Percentiles rank a stretch among this genome's conserved stretches.
Conservation (phyloP, 2,797 vertebrate genomes). For the Antrozous pallidus region DNA sequence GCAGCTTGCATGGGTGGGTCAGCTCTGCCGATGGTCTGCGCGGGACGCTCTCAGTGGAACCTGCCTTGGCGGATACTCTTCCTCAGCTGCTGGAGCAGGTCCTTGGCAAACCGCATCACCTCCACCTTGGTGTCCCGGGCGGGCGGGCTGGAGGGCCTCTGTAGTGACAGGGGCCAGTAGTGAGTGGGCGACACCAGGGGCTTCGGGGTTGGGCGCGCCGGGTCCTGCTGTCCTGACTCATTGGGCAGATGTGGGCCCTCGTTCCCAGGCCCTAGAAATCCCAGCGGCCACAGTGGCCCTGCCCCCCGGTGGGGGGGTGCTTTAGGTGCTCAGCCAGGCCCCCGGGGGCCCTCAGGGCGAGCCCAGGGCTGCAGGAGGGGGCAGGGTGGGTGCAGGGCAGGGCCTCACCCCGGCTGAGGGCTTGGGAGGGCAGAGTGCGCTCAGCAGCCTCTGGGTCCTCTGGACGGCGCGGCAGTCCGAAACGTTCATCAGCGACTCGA, state of each 20-base stretch:
- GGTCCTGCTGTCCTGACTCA: not conserved
- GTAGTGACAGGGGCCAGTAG: not conserved
- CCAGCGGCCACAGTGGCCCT: not conserved
- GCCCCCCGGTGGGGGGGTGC: accelerated
- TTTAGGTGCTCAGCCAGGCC: not conserved
- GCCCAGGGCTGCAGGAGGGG: not conserved
- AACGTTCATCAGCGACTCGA: slow-evolving; percentile 44
- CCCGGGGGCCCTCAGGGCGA: not conserved
- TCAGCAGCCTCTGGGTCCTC: slow-evolving; percentile 50
- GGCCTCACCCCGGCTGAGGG: not conserved
- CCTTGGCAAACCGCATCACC: slow-evolving; percentile 30
- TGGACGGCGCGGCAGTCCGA: slow-evolving; percentile 43
- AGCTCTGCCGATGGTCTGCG: not conserved
- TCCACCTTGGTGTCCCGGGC: slow-evolving; percentile 66
- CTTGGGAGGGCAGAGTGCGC: not conserved
- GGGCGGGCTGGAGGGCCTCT: not conserved
- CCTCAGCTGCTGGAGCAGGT: not conserved
- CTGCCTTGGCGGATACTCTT: accelerated
- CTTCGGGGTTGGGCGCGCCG: not conserved
- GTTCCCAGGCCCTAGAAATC: not conserved
- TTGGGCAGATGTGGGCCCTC: not conserved
- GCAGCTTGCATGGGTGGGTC: too few relatives aligned
- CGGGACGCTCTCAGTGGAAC: not conserved
- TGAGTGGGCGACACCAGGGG: accelerated
- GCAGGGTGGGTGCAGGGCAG: accelerated